phyloP scores from a whole-genome alignment of 2,113 vertebrate genomes.

The Oreotrochilus melanogaster region DNA sequence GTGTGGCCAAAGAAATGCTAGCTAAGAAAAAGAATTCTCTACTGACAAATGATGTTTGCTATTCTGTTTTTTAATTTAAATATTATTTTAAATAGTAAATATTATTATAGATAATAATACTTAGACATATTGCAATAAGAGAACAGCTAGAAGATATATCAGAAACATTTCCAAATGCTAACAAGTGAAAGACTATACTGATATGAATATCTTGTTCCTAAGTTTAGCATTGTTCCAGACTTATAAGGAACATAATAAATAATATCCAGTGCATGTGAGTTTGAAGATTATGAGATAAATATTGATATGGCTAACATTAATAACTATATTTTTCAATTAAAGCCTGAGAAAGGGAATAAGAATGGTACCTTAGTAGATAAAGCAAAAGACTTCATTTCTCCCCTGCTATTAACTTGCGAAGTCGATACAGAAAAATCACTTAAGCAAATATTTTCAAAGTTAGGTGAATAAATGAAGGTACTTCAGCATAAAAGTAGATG shows the following conservation, averaged over 20 bases:
- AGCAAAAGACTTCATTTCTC: neutral
- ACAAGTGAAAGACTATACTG: neutral
- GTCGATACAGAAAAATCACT: neutral
- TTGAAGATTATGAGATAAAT: neutral
- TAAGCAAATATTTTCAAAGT: conserved; percentile 14
- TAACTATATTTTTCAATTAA: neutral
- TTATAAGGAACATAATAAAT: neutral
- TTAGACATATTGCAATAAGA: neutral
- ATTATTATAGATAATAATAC: neutral
- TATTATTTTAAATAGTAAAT: neutral
- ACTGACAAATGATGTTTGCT: neutral
- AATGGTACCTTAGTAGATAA: neutral
- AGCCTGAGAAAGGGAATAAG: neutral
- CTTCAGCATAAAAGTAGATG: neutral
- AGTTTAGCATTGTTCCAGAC: neutral
- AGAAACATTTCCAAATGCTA: neutral
- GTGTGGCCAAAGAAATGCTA: neutral
- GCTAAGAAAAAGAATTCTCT: neutral
- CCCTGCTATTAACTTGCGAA: neutral
- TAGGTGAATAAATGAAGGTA: neutral
- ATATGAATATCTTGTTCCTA: neutral
- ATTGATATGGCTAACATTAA: neutral
- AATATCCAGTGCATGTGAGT: neutral
- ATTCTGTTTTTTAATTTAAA: neutral
- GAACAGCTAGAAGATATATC: neutral